Evolutionary conservation across 2,113 vertebrate species (phyloP).

Genomic region (Gambusia affinis): DNA sequence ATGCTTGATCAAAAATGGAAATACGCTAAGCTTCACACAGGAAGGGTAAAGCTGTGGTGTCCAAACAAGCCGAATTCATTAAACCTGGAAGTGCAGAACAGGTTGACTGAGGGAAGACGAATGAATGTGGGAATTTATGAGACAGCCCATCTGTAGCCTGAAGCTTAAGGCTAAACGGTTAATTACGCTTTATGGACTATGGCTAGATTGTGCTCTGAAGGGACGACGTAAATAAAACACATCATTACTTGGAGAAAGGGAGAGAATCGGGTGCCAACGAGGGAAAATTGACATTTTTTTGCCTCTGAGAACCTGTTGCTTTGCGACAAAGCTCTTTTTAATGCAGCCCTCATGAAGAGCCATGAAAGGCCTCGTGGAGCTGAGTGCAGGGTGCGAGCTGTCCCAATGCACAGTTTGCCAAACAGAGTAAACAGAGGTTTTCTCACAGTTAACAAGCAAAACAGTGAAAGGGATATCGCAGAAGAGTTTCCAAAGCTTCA

Average conservation of each 20-base stretch:
- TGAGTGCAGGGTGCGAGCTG: slow-evolving; percentile 61
- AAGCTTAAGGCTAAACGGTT: slow-evolving; percentile 77
- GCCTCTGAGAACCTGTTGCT: slow-evolving; percentile 83
- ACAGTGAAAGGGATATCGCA: slow-evolving; percentile 65
- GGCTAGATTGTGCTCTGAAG: slow-evolving; percentile 73
- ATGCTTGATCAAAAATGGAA: slow-evolving; percentile 31
- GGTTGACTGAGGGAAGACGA: slow-evolving; percentile 71
- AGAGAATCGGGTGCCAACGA: slow-evolving; percentile 66
- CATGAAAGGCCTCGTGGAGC: slow-evolving; percentile 73
- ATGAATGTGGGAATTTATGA: slow-evolving; percentile 73
- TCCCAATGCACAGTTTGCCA: slow-evolving; percentile 73
- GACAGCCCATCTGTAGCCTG: slow-evolving; percentile 73
- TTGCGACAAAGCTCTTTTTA: slow-evolving; percentile 87
- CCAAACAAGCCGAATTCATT: slow-evolving; percentile 62
- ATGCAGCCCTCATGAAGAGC: slow-evolving; percentile 73
- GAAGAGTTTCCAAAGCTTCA: slow-evolving; percentile 23
- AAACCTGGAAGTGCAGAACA: slow-evolving; percentile 52
- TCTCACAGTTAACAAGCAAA: slow-evolving; percentile 74
- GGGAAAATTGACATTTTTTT: slow-evolving; percentile 84
- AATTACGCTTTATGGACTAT: slow-evolving; percentile 79
- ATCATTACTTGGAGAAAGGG: slow-evolving; percentile 72
- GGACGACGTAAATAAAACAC: slow-evolving; percentile 82
- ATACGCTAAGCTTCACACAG: slow-evolving; percentile 9
- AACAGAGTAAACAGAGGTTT: slow-evolving; percentile 78
- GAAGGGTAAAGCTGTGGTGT: slow-evolving; percentile 29